Evolutionary conservation across 2,888 invertebrate species (phyloP).

Genomic region (Heliconius aoede): DNA sequence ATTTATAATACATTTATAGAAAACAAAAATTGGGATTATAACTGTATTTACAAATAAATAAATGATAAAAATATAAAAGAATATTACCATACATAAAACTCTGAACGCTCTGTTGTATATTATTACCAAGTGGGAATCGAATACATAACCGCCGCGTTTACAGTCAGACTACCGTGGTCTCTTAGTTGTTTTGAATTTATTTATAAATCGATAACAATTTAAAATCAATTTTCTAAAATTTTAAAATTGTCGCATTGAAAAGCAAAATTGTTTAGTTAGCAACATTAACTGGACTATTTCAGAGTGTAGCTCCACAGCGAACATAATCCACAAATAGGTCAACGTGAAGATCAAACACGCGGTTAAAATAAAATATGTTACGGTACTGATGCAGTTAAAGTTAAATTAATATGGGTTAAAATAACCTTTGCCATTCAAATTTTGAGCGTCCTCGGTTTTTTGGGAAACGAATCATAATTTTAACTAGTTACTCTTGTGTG

Average conservation of each 20-base stretch:
- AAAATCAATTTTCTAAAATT: background rate
- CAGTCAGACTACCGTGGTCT: background rate
- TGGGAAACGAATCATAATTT: background rate
- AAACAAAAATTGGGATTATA: background rate
- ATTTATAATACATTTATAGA: background rate
- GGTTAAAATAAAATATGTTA: conserved; percentile 18
- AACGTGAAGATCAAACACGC: conserved; percentile 21
- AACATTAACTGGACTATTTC: conserved; percentile 7
- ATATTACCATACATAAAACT: background rate
- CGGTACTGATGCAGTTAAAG: background rate
- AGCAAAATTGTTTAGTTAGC: background rate
- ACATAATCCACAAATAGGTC: conserved; percentile 24
- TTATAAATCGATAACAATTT: too few relatives aligned
- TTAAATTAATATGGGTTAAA: conserved; percentile 14
- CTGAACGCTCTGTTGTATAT: background rate
- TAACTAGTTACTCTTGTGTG: background rate
- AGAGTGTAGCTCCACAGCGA: background rate
- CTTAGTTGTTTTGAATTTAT: too few relatives aligned
- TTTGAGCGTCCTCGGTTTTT: background rate
- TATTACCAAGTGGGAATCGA: background rate
- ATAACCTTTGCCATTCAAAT: background rate
- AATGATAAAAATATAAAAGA: background rate
- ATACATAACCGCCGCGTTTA: too few relatives aligned
- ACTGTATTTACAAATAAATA: background rate
- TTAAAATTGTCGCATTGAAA: too few relatives aligned